Percentiles rank a stretch among this genome's conserved stretches.
These are phyloP conservation scores for Xenops minutus DNA, from an alignment of 2,797 vertebrate genomes.

Conservation along the genomic window DNA sequence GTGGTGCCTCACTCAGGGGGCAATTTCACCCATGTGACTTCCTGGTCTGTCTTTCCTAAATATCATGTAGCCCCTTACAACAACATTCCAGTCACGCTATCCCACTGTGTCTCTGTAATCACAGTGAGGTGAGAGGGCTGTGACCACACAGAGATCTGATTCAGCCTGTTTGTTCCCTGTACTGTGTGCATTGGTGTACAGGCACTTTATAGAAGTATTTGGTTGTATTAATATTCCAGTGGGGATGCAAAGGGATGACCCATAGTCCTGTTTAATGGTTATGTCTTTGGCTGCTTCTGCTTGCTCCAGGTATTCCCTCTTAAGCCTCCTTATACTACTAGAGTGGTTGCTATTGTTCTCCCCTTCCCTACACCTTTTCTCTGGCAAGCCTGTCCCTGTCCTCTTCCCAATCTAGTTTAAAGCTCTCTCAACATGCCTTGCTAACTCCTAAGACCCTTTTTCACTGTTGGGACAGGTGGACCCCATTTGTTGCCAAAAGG, in stretches of 20 bases:
- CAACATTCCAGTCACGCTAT: not conserved
- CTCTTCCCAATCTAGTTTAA: not conserved
- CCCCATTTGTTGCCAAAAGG: not conserved
- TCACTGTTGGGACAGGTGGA: not conserved
- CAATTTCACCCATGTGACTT: not conserved
- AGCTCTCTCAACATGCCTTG: not conserved
- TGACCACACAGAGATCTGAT: not conserved
- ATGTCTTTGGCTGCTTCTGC: not conserved
- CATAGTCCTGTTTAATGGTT: not conserved
- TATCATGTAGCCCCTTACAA: not conserved
- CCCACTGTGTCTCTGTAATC: not conserved
- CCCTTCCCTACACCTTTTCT: not conserved
- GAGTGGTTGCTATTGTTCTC: not conserved
- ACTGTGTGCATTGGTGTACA: not conserved
- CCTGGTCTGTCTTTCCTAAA: not conserved
- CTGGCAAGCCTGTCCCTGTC: not conserved
- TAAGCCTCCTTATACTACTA: not conserved
- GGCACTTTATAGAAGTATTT: not conserved
- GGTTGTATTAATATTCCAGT: not conserved
- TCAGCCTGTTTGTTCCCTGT: not conserved
- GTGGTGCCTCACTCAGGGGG: not conserved
- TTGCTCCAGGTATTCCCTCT: not conserved
- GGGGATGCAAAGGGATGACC: not conserved
- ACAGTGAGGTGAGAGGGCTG: not conserved
- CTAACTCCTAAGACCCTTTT: not conserved